phyloP scores from a whole-genome alignment of 2,888 invertebrate genomes.

The Amphimallon solstitiale region DNA sequence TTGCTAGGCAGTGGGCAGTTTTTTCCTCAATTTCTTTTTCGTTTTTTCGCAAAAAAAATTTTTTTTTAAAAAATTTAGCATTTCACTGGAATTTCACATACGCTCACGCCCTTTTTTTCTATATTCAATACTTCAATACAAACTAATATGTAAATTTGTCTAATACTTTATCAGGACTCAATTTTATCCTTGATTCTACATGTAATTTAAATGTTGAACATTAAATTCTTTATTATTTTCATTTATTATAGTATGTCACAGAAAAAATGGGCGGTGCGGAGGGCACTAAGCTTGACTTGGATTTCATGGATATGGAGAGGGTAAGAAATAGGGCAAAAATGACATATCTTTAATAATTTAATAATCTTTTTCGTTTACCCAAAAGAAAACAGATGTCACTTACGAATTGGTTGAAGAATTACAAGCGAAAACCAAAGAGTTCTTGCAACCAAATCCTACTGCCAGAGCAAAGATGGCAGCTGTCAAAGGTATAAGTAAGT shows the following conservation, averaged over 20 bases:
- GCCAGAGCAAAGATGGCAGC: slow-evolving; percentile 95
- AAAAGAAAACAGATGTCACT: slow-evolving; percentile 97
- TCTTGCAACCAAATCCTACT: slow-evolving; percentile 98
- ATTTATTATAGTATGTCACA: slow-evolving; percentile 91
- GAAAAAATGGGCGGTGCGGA: slow-evolving; percentile 99
- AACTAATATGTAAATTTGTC: too few species aligned
- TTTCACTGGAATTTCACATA: too few species aligned
- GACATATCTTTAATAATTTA: neutral
- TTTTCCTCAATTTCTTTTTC: too few species aligned
- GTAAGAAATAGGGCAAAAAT: slow-evolving; percentile 68
- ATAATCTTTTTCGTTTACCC: slow-evolving; percentile 41
- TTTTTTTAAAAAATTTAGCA: too few species aligned
- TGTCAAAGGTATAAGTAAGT: slow-evolving; percentile 94
- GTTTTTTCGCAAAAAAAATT: too few species aligned
- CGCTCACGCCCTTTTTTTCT: too few species aligned
- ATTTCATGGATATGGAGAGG: slow-evolving; percentile 99
- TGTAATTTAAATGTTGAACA: too few species aligned
- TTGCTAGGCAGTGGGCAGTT: too few species aligned
- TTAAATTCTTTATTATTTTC: neutral
- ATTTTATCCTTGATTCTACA: too few species aligned
- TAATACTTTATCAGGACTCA: too few species aligned
- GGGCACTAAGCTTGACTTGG: slow-evolving; percentile 98
- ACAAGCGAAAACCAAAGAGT: slow-evolving; percentile 97
- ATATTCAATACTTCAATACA: too few species aligned
- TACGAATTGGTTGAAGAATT: slow-evolving; percentile 96